phyloP scores from a whole-genome alignment of 2,797 vertebrate genomes.

The Glossophaga mutica region DNA sequence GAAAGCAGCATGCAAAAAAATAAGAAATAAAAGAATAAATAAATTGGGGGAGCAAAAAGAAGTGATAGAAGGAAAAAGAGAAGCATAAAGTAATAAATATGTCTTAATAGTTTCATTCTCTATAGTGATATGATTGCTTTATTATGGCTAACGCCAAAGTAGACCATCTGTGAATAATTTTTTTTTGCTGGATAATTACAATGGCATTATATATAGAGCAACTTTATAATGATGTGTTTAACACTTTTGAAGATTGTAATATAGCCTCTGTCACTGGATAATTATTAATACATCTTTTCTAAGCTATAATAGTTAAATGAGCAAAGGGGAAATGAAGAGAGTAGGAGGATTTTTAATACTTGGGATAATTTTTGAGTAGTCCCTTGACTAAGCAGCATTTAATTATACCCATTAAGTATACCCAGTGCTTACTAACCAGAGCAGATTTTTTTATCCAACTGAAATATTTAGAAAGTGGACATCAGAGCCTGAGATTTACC shows the following conservation, averaged over 20 bases:
- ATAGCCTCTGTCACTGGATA: neutral
- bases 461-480: slow-evolving; percentile 21
- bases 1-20: neutral
- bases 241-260: neutral
- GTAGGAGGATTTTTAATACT: neutral
- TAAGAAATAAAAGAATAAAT: neutral
- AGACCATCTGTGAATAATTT: neutral
- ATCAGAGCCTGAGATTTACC: neutral
- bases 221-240: neutral
- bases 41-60: neutral
- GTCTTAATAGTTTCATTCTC: neutral
- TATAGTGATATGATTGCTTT: neutral
- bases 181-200: neutral
- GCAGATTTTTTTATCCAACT: neutral
- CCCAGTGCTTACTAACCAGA: neutral
- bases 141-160: neutral
- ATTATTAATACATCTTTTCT: neutral
- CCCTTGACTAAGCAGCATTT: slow-evolving; percentile 29
- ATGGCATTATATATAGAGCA: neutral
- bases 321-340: neutral
- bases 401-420: slow-evolving; percentile 53
- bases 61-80: neutral
- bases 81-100: neutral
- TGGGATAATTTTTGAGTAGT: neutral
- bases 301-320: neutral